phyloP scores from a whole-genome alignment of 2,797 vertebrate species.

The Galagoides demidoff region DNA sequence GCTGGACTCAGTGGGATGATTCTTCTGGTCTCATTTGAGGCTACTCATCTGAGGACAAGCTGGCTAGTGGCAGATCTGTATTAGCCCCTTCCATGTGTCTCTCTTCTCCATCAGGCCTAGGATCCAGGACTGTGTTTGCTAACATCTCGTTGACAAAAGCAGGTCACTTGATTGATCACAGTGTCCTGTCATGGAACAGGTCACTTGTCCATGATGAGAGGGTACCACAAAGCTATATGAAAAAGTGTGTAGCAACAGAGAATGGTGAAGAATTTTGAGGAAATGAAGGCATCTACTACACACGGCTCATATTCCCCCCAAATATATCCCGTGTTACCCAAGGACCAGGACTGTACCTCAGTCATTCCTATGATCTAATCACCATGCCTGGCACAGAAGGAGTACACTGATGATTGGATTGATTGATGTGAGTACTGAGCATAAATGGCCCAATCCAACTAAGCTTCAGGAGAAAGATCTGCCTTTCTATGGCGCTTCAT shows the following conservation, averaged over 20 bases:
- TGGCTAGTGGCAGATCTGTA: no score
- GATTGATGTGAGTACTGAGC: neutral
- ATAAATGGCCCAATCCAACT: neutral
- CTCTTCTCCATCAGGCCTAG: neutral
- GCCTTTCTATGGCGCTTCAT: neutral
- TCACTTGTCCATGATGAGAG: neutral
- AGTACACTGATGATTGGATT: neutral
- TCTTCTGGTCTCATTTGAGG: neutral
- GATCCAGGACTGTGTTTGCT: neutral
- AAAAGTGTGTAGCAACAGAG: neutral
- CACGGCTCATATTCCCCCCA: neutral
- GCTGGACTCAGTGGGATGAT: neutral
- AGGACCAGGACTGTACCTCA: neutral
- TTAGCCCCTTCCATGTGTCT: neutral
- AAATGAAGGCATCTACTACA: neutral
- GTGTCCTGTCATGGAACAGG: neutral
- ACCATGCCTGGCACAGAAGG: neutral
- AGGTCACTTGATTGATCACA: neutral
- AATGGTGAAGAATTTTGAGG: neutral
- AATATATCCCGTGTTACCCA: neutral
- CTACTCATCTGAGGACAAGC: neutral
- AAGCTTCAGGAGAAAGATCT: neutral
- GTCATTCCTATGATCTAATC: neutral
- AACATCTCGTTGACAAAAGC: neutral
- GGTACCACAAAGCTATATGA: neutral